A percentile compares a stretch with the other conserved stretches of the same genome.
Evolutionary conservation across 2,113 vertebrate genomes (phyloP).

Genomic region (Alces alces): DNA sequence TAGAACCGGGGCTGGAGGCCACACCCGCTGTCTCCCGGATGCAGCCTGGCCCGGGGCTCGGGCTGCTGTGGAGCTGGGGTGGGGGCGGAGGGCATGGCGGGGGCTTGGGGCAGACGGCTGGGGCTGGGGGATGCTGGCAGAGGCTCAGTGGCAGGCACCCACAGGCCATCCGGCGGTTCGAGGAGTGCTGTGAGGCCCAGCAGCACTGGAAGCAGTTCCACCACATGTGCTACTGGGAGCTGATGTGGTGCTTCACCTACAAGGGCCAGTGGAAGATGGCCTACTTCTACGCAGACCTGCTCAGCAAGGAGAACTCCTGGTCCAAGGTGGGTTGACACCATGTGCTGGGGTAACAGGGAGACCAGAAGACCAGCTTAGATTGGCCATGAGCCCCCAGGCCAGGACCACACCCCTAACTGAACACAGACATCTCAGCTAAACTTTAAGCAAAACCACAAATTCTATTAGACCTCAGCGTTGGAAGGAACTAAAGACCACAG

Average conservation of each 20-base stretch:
- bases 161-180: constrained; percentile 90
- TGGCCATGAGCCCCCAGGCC: not conserved
- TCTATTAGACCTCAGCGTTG: not conserved
- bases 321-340: constrained; percentile 87
- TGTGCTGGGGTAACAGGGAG: not conserved
- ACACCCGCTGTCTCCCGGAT: not conserved
- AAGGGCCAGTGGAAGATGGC: constrained; percentile 98
- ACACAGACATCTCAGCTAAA: not conserved
- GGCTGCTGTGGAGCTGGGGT: not conserved
- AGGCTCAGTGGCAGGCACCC: not conserved
- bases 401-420: not conserved
- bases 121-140: rapidly evolving
- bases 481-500: not conserved
- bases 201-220: constrained; percentile 98
- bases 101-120: rapidly evolving
- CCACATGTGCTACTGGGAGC: constrained; percentile 99
- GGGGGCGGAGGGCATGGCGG: not conserved
- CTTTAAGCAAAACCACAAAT: not conserved
- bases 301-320: constrained; percentile 97
- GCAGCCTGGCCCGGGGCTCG: not conserved
- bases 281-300: constrained; percentile 96
- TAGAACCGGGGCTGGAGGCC: not conserved
- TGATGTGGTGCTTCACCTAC: constrained; percentile 99
- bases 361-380: not conserved
- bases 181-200: constrained; percentile 97